These are phyloP conservation scores for Enteromius afrohamiltoni DNA, from an alignment of 2,797 vertebrate species.

Conservation along the genomic window DNA sequence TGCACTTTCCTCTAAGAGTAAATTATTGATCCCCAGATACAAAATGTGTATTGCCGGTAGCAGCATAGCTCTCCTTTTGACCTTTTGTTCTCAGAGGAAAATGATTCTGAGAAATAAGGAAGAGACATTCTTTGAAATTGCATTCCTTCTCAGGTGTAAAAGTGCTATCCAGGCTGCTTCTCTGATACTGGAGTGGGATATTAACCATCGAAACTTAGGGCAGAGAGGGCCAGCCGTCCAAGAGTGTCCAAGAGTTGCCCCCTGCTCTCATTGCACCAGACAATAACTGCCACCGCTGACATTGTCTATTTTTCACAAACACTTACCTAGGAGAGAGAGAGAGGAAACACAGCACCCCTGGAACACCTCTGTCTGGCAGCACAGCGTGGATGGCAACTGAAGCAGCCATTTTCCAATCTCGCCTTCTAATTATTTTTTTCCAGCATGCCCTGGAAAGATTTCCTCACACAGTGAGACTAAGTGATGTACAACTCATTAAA, in stretches of 20 bases:
- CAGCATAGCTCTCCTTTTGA: slow-evolving; percentile 44
- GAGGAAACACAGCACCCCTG: slow-evolving; percentile 7
- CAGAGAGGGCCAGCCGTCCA: slow-evolving; percentile 17
- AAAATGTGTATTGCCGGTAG: slow-evolving; percentile 33
- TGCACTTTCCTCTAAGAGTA: slow-evolving; percentile 32
- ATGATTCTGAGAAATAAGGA: slow-evolving; percentile 28
- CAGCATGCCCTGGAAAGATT: slow-evolving; percentile 30
- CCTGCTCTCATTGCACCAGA: slow-evolving; percentile 52
- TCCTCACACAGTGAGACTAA: slow-evolving; percentile 21
- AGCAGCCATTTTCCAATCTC: slow-evolving; percentile 31
- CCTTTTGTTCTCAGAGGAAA: slow-evolving; percentile 53
- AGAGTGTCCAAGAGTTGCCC: slow-evolving; percentile 42
- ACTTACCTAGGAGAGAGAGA: slow-evolving; percentile 48
- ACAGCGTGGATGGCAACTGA: neutral
- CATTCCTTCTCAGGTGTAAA: slow-evolving; percentile 30
- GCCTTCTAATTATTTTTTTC: slow-evolving; percentile 42
- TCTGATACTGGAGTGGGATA: slow-evolving; percentile 27
- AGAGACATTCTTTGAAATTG: slow-evolving; percentile 42
- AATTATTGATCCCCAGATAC: slow-evolving; percentile 55
- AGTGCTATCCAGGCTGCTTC: slow-evolving; percentile 5
- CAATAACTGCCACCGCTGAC: slow-evolving; percentile 60
- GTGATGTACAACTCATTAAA: slow-evolving; percentile 21
- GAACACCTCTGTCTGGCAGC: slow-evolving; percentile 32
- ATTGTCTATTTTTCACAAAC: slow-evolving; percentile 59
- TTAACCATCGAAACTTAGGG: slow-evolving; percentile 49